Base-by-base conservation (phyloP, 2,888 invertebrate genomes). In the Reticulitermes lucifugus region DNA sequence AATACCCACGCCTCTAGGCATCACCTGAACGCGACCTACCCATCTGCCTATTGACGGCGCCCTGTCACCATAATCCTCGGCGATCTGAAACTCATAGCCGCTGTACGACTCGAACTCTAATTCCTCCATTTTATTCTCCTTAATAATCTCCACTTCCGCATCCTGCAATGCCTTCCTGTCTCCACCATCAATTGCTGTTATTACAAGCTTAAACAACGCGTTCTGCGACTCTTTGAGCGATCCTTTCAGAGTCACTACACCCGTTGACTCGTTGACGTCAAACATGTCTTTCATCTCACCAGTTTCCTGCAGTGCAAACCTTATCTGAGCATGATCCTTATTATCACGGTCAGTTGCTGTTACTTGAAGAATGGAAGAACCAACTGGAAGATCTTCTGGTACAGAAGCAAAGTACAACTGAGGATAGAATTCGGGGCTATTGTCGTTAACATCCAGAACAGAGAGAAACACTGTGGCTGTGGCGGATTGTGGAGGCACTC, bases 361-460 rank as follows among this genome's bases (percentile, higher is more conserved):
- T 35, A 99, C 95, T 91, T 94, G 94, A 29, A 96, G 90, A 88
- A 98, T 91, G 77, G 93, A 92, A 46, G 94, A 93, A 29, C 96
- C 95, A 35, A 93, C 90, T 85, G 93, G 91, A 60, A 94, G 91
- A 89, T 95, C 94, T 88, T 96, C 96, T 60, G 94, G 92, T 75
- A 98, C 92, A 75, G 95, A 93, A 88, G 96, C 93, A 89, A 97
- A 95, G 91, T 98, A 98, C 89, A 95, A 94, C 89, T 94, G 94
- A 0, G 98, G 98, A 91, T 98, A 98, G 92, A 99, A 98, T 89
- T 95, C 94, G 0, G 98, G 98, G 88, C 94, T 94, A 90, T 98
- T 98, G 91, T 99, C 98, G 90, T 99, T 98, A 22, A 97, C 94
- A 91, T 98, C 98, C 86, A 95, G 92, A 29, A 99, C 94, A 88